A percentile compares a stretch with the other conserved stretches of the same genome.
phyloP scores from a whole-genome alignment of 2,888 invertebrate species.

The Acronicta leporina region DNA sequence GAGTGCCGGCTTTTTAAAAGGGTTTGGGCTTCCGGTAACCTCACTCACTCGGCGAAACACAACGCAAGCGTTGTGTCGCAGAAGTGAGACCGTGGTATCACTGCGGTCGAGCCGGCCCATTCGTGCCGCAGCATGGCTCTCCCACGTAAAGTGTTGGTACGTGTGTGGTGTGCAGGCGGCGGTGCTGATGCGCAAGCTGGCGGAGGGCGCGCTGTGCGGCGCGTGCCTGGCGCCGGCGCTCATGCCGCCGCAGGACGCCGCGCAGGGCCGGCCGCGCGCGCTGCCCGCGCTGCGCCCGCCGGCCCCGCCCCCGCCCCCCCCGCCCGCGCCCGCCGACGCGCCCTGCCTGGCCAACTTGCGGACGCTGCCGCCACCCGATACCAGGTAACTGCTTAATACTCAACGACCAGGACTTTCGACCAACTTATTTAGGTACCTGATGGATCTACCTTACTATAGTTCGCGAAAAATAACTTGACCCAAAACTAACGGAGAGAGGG shows the following conservation, averaged over 20 bases:
- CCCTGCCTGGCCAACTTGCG: slow-evolving; percentile 43
- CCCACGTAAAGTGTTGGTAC: not conserved
- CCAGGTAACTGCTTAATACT: slow-evolving; percentile 13
- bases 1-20: too few species aligned
- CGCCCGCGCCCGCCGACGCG: slow-evolving; percentile 30
- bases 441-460: too few species aligned
- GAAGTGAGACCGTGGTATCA: too few species aligned
- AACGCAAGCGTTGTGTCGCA: too few species aligned
- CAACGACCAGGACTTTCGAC: too few species aligned
- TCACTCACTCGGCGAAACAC: too few species aligned
- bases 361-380: slow-evolving; percentile 10
- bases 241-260: slow-evolving; percentile 61
- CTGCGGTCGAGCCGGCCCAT: too few species aligned
- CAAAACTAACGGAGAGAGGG: too few species aligned
- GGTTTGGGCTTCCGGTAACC: too few species aligned
- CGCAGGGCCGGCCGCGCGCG: slow-evolving; percentile 46
- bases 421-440: too few species aligned
- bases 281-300: slow-evolving; percentile 63
- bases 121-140: too few species aligned
- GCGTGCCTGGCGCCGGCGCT: slow-evolving; percentile 67
- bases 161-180: slow-evolving; percentile 61
- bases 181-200: slow-evolving; percentile 68
- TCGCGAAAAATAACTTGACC: too few species aligned
- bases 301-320: slow-evolving; percentile 65
- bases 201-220: slow-evolving; percentile 67